A percentile compares a stretch with the other conserved stretches of the same genome.
These are phyloP conservation scores for Tupaia tana DNA, from an alignment of 2,113 vertebrate genomes.

Conservation along the genomic window DNA sequence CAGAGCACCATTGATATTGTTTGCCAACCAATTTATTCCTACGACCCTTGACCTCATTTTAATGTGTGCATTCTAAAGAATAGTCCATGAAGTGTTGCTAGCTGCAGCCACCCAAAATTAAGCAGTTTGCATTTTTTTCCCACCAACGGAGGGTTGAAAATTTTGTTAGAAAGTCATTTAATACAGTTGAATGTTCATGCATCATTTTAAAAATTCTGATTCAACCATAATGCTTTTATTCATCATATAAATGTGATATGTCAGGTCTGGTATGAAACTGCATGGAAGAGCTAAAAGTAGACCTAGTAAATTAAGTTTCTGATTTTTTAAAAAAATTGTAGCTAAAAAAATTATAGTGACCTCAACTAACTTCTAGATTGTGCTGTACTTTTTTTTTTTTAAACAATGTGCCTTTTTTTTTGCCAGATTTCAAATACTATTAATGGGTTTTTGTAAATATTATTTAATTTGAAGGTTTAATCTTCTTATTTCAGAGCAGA, in stretches of 20 bases:
- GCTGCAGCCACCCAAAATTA: slow-evolving; percentile 66
- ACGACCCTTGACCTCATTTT: slow-evolving; percentile 80
- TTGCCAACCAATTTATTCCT: slow-evolving; percentile 84
- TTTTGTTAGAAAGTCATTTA: slow-evolving; percentile 59
- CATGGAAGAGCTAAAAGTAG: slow-evolving; percentile 34
- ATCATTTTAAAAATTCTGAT: slow-evolving; percentile 65
- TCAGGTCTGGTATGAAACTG: slow-evolving; percentile 14
- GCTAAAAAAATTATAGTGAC: not conserved
- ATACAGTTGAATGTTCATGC: slow-evolving; percentile 58
- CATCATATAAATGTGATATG: slow-evolving; percentile 20
- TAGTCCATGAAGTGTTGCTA: slow-evolving; percentile 56
- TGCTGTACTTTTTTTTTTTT: not conserved
- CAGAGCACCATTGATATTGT: slow-evolving; percentile 82
- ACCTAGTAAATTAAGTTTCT: not conserved
- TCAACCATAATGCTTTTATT: slow-evolving; percentile 59
- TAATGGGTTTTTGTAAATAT: slow-evolving; percentile 6
- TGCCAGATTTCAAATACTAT: slow-evolving; percentile 52
- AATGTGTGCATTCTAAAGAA: slow-evolving; percentile 78
- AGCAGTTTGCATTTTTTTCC: not conserved
- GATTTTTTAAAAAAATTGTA: too few relatives aligned
- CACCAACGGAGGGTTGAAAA: not conserved
- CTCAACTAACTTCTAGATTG: not conserved
- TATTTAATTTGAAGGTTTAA: slow-evolving; percentile 61
- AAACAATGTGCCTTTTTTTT: slow-evolving; percentile 8
- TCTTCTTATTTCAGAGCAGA: slow-evolving; percentile 50